Evolutionary conservation across 2,888 invertebrate genomes (phyloP), one percentile per base, ranked within the genome.

Genomic region (Limenitis camilla): DNA sequence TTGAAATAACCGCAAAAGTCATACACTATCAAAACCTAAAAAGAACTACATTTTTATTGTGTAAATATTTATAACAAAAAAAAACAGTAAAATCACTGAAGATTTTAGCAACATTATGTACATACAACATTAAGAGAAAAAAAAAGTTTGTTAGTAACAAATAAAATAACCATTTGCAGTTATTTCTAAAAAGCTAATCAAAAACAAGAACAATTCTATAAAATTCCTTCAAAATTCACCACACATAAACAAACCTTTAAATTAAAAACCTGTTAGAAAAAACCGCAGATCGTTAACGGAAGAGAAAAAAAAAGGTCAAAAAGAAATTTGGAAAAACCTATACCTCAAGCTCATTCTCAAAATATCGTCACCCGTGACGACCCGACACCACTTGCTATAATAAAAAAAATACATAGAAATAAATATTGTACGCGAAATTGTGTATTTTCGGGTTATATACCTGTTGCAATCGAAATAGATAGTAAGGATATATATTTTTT

Each of bases 311-410:
- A 47, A 42, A 52, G 45, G 9, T 43, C 31, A 35, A 39, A 30
- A 36, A 49, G 54, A 53, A 49, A 50, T 56, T 56, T 52, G 55
- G 57, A 57, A 56, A 55, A 58, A 49, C 52, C 58, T 40, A 76
- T 87, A 91, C 93, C 92, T 93, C 90, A 92, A 82, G 79, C 91
- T 92, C 92, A 93, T 93, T 90, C 90, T 90, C 89, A 92, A 90
- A 81, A 93, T 91, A 90, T 92, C 92, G 79, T 92, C 92, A 82
- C 92, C 92, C 64, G 92, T 92, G 89, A 90, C 84, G 76, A 78
- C 76, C 82, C 86, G 85, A 84, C 86, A 85, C 85, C 85, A 84
- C 84, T 85, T 83, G 83, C 85, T 86, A 87, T 74, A 81, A 84
- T 69, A 74, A 57, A 70, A n/a, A 19, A 62, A 62, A 64, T 63